phyloP scores from a whole-genome alignment of 92 coral and sea anemone genomes.

The Montipora capitata region DNA sequence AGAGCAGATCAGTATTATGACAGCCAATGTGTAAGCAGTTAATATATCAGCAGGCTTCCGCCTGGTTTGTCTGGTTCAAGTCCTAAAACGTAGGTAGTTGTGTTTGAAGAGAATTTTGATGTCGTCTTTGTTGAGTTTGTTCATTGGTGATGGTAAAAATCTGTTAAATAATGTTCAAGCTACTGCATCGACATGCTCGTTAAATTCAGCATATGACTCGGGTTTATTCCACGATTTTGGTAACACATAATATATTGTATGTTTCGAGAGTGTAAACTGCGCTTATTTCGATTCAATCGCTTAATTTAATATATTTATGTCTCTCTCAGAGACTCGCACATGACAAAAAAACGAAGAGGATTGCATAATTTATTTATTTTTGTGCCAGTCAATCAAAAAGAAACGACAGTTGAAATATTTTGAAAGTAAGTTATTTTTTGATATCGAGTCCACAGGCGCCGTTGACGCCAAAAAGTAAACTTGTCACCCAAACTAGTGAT shows the following conservation, averaged over 20 bases:
- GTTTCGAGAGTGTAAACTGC: neutral
- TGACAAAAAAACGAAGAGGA: neutral
- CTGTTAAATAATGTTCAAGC: too few species aligned
- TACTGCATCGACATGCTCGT: neutral
- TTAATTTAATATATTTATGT: neutral
- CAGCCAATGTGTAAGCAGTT: neutral
- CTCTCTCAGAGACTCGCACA: neutral
- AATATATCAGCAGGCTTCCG: neutral
- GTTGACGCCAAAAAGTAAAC: neutral
- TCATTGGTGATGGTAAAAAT: neutral
- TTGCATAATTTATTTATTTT: neutral
- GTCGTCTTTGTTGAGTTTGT: neutral
- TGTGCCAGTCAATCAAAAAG: neutral
- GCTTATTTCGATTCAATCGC: neutral
- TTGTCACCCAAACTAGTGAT: neutral
- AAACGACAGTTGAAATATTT: neutral
- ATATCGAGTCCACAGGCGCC: neutral
- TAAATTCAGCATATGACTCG: neutral
- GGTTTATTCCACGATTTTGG: conserved; percentile 1
- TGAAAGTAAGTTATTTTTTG: conserved; percentile 16
- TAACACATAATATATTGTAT: neutral
- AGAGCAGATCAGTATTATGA: neutral
- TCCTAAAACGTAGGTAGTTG: neutral
- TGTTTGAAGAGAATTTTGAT: neutral
- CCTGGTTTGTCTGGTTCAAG: neutral